Evolutionary conservation across 2,113 vertebrate genomes (phyloP).

Genomic region (Symphodus melops): DNA sequence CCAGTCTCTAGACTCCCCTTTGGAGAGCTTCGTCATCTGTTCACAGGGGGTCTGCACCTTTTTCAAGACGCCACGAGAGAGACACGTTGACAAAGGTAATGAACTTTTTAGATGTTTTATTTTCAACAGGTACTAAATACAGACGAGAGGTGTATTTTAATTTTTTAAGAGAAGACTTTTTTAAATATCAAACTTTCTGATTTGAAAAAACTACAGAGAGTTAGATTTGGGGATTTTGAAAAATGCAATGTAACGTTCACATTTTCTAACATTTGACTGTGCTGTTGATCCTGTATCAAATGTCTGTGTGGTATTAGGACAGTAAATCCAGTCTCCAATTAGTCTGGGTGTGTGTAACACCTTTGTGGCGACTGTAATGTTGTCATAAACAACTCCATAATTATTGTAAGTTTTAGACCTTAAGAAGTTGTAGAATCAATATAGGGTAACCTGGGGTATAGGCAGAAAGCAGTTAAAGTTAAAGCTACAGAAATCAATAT

Average conservation of each 20-base stretch:
- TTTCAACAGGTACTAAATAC: not conserved
- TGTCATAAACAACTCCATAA: not conserved
- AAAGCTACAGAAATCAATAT: not conserved
- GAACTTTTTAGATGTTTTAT: not conserved
- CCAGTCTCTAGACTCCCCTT: conserved; percentile 41
- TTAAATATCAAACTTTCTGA: not conserved
- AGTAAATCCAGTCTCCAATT: not conserved
- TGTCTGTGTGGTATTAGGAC: not conserved
- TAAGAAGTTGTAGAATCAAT: not conserved
- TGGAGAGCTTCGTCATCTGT: conserved; percentile 65
- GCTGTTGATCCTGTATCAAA: not conserved
- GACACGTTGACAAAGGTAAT: conserved; percentile 45
- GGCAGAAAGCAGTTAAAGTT: not conserved
- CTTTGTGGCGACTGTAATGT: not conserved
- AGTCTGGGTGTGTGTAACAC: not conserved
- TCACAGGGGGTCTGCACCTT: conserved; percentile 64
- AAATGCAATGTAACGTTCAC: not conserved
- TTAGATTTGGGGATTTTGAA: too few relatives aligned
- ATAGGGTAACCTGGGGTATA: not conserved
- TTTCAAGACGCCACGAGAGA: conserved; percentile 38
- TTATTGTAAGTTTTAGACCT: not conserved
- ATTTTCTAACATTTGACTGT: not conserved
- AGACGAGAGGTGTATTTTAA: not conserved
- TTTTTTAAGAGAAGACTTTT: not conserved
- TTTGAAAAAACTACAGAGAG: too few relatives aligned